Percentiles rank a stretch among this genome's conserved stretches.
Evolutionary conservation across 2,888 invertebrate genomes (phyloP).

Genomic region (Desoria tigrina): DNA sequence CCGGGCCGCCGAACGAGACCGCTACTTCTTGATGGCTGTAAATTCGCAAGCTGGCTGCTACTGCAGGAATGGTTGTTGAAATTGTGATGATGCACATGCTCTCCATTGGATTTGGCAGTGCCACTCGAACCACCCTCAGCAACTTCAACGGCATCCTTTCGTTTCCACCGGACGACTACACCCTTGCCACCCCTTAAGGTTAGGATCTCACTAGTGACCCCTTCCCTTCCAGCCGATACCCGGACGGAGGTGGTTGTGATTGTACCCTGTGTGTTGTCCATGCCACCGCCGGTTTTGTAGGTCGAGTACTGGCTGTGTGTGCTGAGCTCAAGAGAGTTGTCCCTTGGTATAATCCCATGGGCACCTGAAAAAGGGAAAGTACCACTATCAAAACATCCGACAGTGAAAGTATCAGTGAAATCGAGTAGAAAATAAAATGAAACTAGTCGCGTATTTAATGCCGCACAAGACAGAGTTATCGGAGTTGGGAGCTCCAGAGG

Average conservation of each 20-base stretch:
- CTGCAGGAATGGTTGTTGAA: slow-evolving; percentile 8
- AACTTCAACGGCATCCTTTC: slow-evolving; percentile 41
- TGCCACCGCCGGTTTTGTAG: slow-evolving; percentile 32
- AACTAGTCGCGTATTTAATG: too few species aligned
- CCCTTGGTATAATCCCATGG: slow-evolving; percentile 32
- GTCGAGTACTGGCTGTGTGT: slow-evolving; percentile 46
- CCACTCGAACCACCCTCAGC: slow-evolving; percentile 14
- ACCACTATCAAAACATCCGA: too few species aligned
- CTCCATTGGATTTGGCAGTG: background rate
- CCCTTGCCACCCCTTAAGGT: slow-evolving; percentile 49
- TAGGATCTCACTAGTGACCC: slow-evolving; percentile 47
- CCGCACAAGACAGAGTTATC: too few species aligned
- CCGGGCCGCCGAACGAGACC: slow-evolving; percentile 23
- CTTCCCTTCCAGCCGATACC: slow-evolving; percentile 25
- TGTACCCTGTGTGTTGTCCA: slow-evolving; percentile 7
- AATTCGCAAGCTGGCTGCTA: slow-evolving; percentile 1
- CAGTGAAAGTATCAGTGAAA: too few species aligned
- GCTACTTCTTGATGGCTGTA: slow-evolving; percentile 1
- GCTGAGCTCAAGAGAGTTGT: slow-evolving; percentile 50
- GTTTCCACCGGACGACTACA: slow-evolving; percentile 52
- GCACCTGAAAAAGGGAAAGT: slow-evolving; percentile 26
- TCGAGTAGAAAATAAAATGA: too few species aligned
- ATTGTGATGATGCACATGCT: slow-evolving; percentile 17
- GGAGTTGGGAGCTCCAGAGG: too few species aligned
- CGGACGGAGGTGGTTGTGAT: slow-evolving; percentile 9